Evolutionary conservation across 2,888 invertebrate genomes (phyloP), one percentile per base, ranked within the genome.

Genomic region (Mythimna albipuncta): DNA sequence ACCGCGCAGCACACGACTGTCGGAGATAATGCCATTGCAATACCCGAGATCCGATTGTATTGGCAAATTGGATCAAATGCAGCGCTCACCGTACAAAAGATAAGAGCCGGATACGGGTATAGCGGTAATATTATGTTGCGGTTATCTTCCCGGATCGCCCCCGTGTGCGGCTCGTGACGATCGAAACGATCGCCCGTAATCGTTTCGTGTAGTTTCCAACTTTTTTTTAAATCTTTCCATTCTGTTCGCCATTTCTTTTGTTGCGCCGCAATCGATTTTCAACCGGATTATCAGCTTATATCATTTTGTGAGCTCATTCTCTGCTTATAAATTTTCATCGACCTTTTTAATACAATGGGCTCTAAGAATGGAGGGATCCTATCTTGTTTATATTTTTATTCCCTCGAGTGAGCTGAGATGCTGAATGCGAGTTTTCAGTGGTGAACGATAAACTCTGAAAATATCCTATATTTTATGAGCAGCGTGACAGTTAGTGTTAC

Each of bases 61-160:
- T 95, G 96, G 95, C 94, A 96, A 96, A 96, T 96, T 96, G 96
- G 95, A 96, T 96, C 95, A 96, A 96, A 96, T 96, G 96, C 96
- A 96, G 93, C 93, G 94, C 93, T 94, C 92, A 91, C 94, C 92
- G 94, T 89, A 94, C 94, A 95, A 95, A 94, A 95, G 96, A 96
- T 96, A 95, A 95, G 94, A 94, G 87, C 87, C 76, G 87, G 92
- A 93, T 93, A 93, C 91, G 92, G 92, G 92, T 87, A 79, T 74
- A 84, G 87, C 88, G 85, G 93, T 92, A 92, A 93, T 93, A 94
- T 94, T 91, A 92, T 91, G 93, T 94, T 92, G 91, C 88, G 91
- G 91, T 89, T 92, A 94, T 92, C 92, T 89, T 79, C 85, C 75
- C 87, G 81, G 87, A 92, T 91, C 92, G 84, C 85, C 82, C 84